A percentile compares a stretch with the other conserved stretches of the same genome.
Conservation (phyloP, 2,888 invertebrate genomes). For the Drosophila imparisetae region DNA sequence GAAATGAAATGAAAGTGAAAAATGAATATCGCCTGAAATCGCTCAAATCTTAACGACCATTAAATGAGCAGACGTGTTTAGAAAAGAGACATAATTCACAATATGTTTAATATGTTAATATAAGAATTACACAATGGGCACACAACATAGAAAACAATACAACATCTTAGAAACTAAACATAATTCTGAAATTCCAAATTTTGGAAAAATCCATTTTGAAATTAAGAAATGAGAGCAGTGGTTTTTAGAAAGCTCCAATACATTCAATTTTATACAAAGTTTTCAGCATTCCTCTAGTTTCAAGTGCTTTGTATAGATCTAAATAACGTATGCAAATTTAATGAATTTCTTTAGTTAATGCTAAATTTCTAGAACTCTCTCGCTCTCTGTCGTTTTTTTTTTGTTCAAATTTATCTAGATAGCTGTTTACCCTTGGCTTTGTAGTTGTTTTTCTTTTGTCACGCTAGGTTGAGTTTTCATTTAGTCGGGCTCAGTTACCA, state of each 20-base stretch:
- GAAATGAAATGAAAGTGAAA: too few species aligned
- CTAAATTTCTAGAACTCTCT: not conserved
- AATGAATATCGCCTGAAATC: too few species aligned
- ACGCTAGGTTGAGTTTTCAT: constrained; percentile 3
- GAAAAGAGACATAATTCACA: too few species aligned
- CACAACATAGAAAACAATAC: too few species aligned
- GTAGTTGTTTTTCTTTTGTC: not conserved
- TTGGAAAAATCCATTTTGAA: not conserved
- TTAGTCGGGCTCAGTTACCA: constrained; percentile 14
- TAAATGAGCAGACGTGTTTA: too few species aligned
- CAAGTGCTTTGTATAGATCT: not conserved
- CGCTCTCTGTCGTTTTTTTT: not conserved
- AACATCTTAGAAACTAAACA: not conserved
- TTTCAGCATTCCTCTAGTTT: not conserved
- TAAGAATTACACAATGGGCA: too few species aligned
- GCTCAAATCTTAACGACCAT: too few species aligned
- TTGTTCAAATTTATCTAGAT: not conserved
- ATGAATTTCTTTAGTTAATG: not conserved
- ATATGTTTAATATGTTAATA: too few species aligned
- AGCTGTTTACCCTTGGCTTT: not conserved
- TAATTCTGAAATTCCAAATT: not conserved
- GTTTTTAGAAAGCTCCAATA: not conserved
- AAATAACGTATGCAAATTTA: not conserved
- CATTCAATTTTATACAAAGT: not conserved
- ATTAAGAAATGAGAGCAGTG: not conserved